A percentile compares a stretch with the other conserved stretches of the same genome.
Conservation (phyloP, 2,888 invertebrate species). For the Callyntrura guangdongensis region DNA sequence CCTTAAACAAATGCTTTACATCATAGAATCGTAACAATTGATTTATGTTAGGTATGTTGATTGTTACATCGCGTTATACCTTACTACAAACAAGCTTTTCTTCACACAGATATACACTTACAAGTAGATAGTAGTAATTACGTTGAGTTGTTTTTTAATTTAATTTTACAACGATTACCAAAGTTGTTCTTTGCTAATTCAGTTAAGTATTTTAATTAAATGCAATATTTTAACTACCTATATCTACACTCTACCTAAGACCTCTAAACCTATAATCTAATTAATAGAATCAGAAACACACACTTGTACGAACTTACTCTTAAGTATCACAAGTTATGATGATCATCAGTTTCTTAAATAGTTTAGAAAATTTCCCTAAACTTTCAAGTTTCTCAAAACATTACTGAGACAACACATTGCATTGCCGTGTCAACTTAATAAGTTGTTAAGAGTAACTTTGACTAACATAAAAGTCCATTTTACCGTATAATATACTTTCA, state of each 20-base stretch:
- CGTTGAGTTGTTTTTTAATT: too few relatives aligned
- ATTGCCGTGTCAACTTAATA: too few relatives aligned
- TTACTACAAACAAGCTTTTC: constrained; percentile 7
- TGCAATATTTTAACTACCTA: not conserved
- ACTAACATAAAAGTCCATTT: too few relatives aligned
- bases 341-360: not conserved
- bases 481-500: too few relatives aligned
- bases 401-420: too few relatives aligned
- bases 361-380: not conserved
- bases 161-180: not conserved
- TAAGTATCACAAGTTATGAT: constrained; percentile 33
- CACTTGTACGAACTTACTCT: not conserved
- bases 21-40: not conserved
- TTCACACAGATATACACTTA: not conserved
- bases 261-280: too few relatives aligned
- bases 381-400: not conserved
- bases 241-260: not conserved
- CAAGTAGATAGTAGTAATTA: too few relatives aligned
- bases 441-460: not conserved
- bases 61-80: constrained; percentile 36
- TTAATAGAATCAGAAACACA: not conserved
- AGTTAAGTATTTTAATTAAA: not conserved
- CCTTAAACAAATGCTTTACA: not conserved
- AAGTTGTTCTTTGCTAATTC: not conserved
- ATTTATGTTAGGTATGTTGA: constrained; percentile 18